These are phyloP conservation scores for Pachycephus smyrnensis DNA, from an alignment of 2,888 invertebrate genomes.

Conservation along the genomic window DNA sequence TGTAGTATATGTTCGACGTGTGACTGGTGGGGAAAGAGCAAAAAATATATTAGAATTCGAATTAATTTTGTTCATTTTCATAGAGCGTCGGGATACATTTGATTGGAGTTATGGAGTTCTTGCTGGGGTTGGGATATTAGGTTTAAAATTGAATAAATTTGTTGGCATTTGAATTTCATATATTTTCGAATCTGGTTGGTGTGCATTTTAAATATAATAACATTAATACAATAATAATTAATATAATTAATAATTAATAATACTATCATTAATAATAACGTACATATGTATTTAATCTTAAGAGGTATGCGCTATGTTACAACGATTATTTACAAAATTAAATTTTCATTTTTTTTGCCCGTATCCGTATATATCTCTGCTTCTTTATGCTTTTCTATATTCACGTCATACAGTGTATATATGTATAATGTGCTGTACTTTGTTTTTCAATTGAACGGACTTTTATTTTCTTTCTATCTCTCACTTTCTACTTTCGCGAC, in stretches of 20 bases:
- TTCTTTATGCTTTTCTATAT: background rate
- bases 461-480: slow-evolving; percentile 14
- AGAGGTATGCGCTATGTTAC: slow-evolving; percentile 48
- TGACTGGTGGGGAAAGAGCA: too few species aligned
- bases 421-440: slow-evolving; percentile 6
- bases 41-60: too few species aligned
- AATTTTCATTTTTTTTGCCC: slow-evolving; percentile 30
- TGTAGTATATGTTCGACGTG: background rate
- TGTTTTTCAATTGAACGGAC: background rate
- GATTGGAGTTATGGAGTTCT: background rate
- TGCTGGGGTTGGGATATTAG: too few species aligned
- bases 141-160: background rate
- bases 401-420: background rate
- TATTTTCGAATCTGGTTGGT: slow-evolving; percentile 52
- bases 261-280: slow-evolving; percentile 45
- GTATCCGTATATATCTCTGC: background rate
- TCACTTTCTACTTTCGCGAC: slow-evolving; percentile 54
- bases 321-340: slow-evolving; percentile 60
- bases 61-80: background rate
- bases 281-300: slow-evolving; percentile 32
- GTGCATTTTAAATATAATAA: slow-evolving; percentile 59
- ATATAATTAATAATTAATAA: slow-evolving; percentile 27
- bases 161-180: slow-evolving; percentile 47
- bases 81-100: background rate
- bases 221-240: slow-evolving; percentile 39